Conservation (phyloP, 2,797 vertebrate species). For the Chelon auratus region DNA sequence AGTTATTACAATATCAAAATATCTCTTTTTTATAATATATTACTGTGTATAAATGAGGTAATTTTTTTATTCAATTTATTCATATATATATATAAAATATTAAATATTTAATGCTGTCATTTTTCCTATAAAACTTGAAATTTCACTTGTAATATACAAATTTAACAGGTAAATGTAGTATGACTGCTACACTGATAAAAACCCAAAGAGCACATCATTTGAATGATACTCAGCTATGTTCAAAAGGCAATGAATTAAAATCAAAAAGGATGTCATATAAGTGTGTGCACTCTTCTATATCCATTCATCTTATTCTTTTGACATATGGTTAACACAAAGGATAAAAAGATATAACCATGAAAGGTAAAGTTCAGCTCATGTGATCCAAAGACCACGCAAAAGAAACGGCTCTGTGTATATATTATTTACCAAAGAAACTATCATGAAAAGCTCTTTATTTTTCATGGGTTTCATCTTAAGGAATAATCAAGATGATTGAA, state of each 20-base stretch:
- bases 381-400: constrained; percentile 43
- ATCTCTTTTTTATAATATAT: constrained; percentile 18
- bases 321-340: constrained; percentile 44
- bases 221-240: constrained; percentile 22
- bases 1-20: not conserved
- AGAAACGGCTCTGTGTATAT: constrained; percentile 28
- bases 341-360: constrained; percentile 56
- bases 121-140: constrained; percentile 13
- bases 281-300: constrained; percentile 18
- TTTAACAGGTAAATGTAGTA: constrained; percentile 30
- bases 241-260: constrained; percentile 28
- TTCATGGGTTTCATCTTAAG: constrained; percentile 20
- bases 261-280: constrained; percentile 38
- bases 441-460: constrained; percentile 31
- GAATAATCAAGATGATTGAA: constrained; percentile 27
- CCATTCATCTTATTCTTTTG: constrained; percentile 51
- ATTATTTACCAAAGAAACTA: constrained; percentile 54
- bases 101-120: constrained; percentile 11
- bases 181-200: constrained; percentile 23
- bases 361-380: constrained; percentile 48
- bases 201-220: constrained; percentile 39
- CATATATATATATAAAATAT: not conserved
- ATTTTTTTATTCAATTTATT: not conserved
- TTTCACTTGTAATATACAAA: constrained; percentile 15
- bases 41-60: not conserved